Evolutionary conservation across 2,888 invertebrate genomes (phyloP), one percentile per base, ranked within the genome.

Genomic region (Melieria omissa): DNA sequence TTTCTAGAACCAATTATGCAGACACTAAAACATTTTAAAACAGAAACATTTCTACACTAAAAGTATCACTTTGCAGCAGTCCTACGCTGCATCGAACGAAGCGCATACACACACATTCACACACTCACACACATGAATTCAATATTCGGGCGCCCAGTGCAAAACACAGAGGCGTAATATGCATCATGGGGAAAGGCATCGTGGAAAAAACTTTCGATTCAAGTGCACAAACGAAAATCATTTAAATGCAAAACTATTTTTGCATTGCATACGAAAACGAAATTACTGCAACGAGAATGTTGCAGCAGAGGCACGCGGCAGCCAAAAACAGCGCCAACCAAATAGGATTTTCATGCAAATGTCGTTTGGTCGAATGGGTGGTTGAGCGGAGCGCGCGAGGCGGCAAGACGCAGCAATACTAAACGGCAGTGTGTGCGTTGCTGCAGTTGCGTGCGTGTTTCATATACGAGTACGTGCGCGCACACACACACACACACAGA

Each of bases 211-310:
- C 70, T 72, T 60, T 82, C 76, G 80, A 81, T 83, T 83, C 82
- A 84, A 83, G 82, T 83, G 81, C 82, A 77, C 81, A 73, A 81
- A 80, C 62, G 79, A 82, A 83, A 81, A 78, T 81, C 78, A 83
- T 83, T 83, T 83, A 81, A 83, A 83, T 84, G 83, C 83, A 83
- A 84, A 83, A 83, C 81, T 83, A 80, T 84, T 83, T 79, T 81
- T 83, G 78, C 81, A 78, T 78, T 77, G 81, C 83, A 83, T 83
- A 80, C 81, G 63, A 79, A 83, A 83, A 80, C 81, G 63, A 79
- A 83, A 83, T 81, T 79, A 78, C 76, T 80, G 80, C 78, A 78
- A 81, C 73, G 75, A 72, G 77, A 65, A 71, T 67, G 72, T 65
- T 70, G 65, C 58, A 69, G 74, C 49, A 52, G 67, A 57, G 72